Conservation (phyloP, 2,797 vertebrate species). For the Helicolenus hilgendorfi region DNA sequence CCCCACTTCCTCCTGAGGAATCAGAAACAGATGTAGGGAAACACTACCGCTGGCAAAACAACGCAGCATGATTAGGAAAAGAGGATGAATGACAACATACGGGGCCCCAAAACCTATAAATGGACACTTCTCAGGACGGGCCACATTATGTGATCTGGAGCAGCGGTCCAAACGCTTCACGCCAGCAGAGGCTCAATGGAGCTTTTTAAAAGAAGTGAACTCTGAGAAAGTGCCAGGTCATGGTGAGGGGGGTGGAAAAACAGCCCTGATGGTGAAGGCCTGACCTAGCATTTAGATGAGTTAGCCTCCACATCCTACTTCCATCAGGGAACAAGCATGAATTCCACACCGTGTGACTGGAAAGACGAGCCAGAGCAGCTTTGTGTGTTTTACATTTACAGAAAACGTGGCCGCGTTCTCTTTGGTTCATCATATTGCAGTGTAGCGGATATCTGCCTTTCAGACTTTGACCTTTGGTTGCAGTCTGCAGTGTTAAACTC, state of each 20-base stretch:
- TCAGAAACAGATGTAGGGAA: conserved; percentile 87
- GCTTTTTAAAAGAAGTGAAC: conserved; percentile 61
- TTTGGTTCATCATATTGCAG: conserved; percentile 44
- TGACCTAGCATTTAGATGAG: conserved; percentile 77
- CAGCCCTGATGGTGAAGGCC: conserved; percentile 49
- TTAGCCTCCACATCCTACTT: conserved; percentile 42
- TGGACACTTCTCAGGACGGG: conserved; percentile 60
- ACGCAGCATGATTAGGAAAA: conserved; percentile 73
- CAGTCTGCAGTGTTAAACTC: conserved; percentile 29
- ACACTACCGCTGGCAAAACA: conserved; percentile 61
- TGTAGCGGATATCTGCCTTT: conserved; percentile 37
- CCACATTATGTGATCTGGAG: conserved; percentile 67
- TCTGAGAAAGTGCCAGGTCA: conserved; percentile 73
- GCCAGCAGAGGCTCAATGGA: conserved; percentile 66
- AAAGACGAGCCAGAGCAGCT: conserved; percentile 35
- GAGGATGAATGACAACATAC: conserved; percentile 69
- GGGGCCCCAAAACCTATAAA: conserved; percentile 61
- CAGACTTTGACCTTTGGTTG: conserved; percentile 60
- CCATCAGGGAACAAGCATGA: conserved; percentile 37
- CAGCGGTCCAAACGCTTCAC: conserved; percentile 45
- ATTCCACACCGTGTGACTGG: conserved; percentile 24
- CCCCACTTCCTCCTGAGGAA: conserved; percentile 55
- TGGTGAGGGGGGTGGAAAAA: conserved; percentile 60
- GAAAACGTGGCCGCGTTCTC: conserved; percentile 20
- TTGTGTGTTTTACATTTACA: conserved; percentile 25